phyloP scores from a whole-genome alignment of 2,113 vertebrate species.

The Ammodytes marinus region DNA sequence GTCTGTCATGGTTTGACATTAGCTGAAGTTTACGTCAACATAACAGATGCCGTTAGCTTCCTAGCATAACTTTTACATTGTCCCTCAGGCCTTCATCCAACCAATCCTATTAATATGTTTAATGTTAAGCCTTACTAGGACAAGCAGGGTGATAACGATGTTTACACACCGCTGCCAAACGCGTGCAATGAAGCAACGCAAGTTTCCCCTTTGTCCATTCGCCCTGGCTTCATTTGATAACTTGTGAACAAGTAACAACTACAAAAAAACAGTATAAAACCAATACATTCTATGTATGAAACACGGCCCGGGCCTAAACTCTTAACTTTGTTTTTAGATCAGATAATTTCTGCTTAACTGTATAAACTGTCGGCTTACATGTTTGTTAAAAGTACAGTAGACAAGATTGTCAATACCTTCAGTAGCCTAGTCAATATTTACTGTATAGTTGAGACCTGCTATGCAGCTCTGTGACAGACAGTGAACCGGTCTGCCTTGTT shows the following conservation, averaged over 20 bases:
- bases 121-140: not conserved
- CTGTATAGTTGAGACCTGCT: not conserved
- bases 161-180: not conserved
- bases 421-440: too few species aligned
- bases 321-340: too few species aligned
- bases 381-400: too few species aligned
- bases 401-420: too few species aligned
- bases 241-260: not conserved
- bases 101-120: too few species aligned
- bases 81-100: not conserved
- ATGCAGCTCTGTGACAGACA: not conserved
- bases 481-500: slow-evolving; percentile 84
- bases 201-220: too few species aligned
- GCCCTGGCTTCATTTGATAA: not conserved
- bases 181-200: not conserved
- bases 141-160: not conserved
- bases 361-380: too few species aligned
- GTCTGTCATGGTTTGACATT: not conserved
- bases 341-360: too few species aligned
- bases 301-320: too few species aligned
- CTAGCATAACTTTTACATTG: not conserved
- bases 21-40: not conserved
- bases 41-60: not conserved
- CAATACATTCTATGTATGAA: too few species aligned
- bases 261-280: too few species aligned